A percentile compares a stretch with the other conserved stretches of the same genome.
Conservation (phyloP, 2,888 invertebrate species). For the Melanostoma scalare region DNA sequence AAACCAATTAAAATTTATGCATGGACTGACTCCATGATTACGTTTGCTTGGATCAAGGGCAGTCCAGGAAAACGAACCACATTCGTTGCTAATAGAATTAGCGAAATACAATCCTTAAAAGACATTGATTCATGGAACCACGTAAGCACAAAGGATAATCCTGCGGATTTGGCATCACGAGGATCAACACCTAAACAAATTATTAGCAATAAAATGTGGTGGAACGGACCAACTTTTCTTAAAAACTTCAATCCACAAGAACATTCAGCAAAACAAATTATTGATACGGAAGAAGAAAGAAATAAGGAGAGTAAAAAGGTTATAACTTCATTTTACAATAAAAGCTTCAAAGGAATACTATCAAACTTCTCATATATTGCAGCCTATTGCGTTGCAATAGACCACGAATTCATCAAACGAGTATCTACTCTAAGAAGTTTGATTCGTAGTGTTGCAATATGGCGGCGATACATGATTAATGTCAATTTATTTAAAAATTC, state of each 20-base stretch:
- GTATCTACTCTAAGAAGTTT: neutral
- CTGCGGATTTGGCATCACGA: conserved; percentile 45
- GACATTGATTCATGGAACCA: conserved; percentile 20
- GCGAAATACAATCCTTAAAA: conserved; percentile 34
- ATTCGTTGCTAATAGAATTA: conserved; percentile 42
- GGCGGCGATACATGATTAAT: neutral
- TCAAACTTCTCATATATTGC: neutral
- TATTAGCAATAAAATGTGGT: conserved; percentile 31
- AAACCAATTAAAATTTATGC: conserved; percentile 23
- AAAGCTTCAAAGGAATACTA: conserved; percentile 12
- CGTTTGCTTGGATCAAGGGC: conserved; percentile 35
- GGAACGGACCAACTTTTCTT: conserved; percentile 28
- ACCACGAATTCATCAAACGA: neutral
- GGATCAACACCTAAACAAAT: conserved; percentile 22
- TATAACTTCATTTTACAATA: neutral
- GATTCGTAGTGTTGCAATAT: neutral
- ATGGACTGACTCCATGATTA: conserved; percentile 43
- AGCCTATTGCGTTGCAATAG: neutral
- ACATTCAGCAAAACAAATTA: neutral
- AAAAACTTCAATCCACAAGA: neutral
- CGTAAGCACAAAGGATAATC: conserved; percentile 28
- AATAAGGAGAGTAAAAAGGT: neutral
- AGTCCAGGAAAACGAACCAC: conserved; percentile 12
- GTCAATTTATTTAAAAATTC: neutral
- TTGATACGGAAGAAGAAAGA: conserved; percentile 17